Conservation (phyloP, 2,797 vertebrate species). For the Hephaestus fuliginosus region DNA sequence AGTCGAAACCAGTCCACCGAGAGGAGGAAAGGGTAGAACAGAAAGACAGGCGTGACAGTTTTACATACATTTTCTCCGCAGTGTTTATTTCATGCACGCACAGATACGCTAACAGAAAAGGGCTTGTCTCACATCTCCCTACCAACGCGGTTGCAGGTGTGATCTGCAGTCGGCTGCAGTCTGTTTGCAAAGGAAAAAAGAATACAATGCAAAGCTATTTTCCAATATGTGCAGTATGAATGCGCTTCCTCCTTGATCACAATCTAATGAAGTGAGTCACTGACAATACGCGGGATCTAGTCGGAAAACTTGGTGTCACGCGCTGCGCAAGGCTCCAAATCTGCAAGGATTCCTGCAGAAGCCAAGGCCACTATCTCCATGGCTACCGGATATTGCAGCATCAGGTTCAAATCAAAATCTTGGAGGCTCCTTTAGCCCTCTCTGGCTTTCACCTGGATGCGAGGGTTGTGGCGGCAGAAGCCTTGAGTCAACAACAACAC, state of each 20-base stretch:
- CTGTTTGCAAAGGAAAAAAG: conserved; percentile 32
- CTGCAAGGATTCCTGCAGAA: conserved; percentile 59
- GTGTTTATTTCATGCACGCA: conserved; percentile 4
- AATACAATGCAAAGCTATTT: conserved; percentile 15
- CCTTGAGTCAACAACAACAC: conserved; percentile 59
- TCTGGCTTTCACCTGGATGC: conserved; percentile 43
- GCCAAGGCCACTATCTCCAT: conserved; percentile 64
- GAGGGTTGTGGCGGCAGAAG: conserved; percentile 38
- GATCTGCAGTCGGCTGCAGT: neutral
- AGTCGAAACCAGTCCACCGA: conserved; percentile 35
- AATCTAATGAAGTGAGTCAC: conserved; percentile 40
- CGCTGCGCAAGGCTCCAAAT: conserved; percentile 33
- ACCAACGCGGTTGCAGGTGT: conserved; percentile 12
- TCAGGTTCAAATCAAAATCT: conserved; percentile 67
- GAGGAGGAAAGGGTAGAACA: conserved; percentile 21
- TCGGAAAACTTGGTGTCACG: conserved; percentile 36
- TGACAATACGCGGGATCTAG: conserved; percentile 47
- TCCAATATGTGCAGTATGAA: conserved; percentile 15
- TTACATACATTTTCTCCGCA: conserved; percentile 18
- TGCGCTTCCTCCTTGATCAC: conserved; percentile 18
- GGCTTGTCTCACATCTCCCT: neutral
- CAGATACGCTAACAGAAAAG: conserved; percentile 9
- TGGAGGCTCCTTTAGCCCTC: conserved; percentile 34
- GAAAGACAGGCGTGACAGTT: conserved; percentile 29
- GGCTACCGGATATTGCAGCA: conserved; percentile 74